Base-by-base conservation (phyloP, 64 coral and sea anemone genomes). In the Montipora foliosa region DNA sequence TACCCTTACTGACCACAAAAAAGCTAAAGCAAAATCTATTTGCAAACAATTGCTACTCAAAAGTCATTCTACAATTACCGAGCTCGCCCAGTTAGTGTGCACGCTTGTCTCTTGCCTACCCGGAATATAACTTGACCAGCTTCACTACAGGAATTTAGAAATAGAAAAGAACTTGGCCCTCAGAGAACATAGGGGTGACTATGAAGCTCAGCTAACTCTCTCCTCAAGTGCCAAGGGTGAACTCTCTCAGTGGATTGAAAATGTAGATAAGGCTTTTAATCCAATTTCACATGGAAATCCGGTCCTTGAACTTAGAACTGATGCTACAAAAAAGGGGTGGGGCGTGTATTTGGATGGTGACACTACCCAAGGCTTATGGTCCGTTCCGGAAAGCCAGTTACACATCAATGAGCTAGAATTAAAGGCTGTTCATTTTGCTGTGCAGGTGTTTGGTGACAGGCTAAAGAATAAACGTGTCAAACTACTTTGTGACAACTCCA, bases 351-450 rank as follows among this genome's bases (percentile, higher is more conserved):
- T 93, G 14, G 69, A 45, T 6, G 37, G 83, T 61, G 84, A 70
- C 49, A 87, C 71, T 49, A 66, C 91, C 61, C 68, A 77, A 52
- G 84, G 75, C 44, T 74, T 64, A 2, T 89, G 92, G 92, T 29
- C 58, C 17, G 19, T 8, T 47, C 2, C 22, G 58, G 84, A 94
- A 78, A 78, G 75, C 47, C 51, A 71, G 21, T 57, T 88, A 19
- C 92, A 94, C 64, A 89, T 94, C 29, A 94, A 94, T 74, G 58
- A 79, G 44, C 61, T 78, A 72, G 60, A 94, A 74, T 74, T 89
- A 57, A 94, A 84, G 67, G 93, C 79, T 61, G 53, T 57, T 11
- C 53, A 57, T 57, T 57, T 57, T 11, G 53, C 53, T 57, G 53
- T 57, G 53, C 53, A 72, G 76, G 53, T 46, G 37, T 50, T 84